These are phyloP conservation scores for Branchipolynoe longqiensis DNA, from an alignment of 2,888 invertebrate species.

Conservation along the genomic window DNA sequence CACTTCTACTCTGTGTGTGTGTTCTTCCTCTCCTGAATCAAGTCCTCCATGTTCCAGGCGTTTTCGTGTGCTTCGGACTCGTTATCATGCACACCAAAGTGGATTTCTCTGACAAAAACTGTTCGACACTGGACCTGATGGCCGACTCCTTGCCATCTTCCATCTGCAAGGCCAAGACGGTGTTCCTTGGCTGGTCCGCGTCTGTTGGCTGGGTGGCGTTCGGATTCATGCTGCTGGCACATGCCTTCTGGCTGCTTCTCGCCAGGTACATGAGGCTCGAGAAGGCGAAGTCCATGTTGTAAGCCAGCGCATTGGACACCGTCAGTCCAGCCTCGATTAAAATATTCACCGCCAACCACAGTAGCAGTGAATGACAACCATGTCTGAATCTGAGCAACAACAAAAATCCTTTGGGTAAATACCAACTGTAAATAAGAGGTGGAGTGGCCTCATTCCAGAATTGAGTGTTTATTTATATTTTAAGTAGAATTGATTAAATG, in stretches of 20 bases:
- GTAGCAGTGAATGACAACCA: too few species aligned
- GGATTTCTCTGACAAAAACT: conserved; percentile 72
- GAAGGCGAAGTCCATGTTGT: conserved; percentile 76
- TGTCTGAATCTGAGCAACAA: too few species aligned
- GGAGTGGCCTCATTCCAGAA: too few species aligned
- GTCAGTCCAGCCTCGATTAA: too few species aligned
- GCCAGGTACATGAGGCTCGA: conserved; percentile 91
- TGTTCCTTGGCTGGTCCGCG: conserved; percentile 78
- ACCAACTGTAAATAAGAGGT: too few species aligned
- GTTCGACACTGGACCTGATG: conserved; percentile 39
- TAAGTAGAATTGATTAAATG: too few species aligned
- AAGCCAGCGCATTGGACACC: too few species aligned
- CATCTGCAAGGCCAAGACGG: conserved; percentile 75
- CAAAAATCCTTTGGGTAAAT: too few species aligned
- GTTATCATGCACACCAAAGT: conserved; percentile 96
- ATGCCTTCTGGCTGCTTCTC: conserved; percentile 92
- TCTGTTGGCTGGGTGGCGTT: conserved; percentile 89
- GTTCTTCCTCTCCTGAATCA: too few species aligned
- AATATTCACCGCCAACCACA: too few species aligned
- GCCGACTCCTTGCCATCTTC: not conserved
- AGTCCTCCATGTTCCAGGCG: conserved; percentile 88
- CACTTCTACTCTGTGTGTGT: too few species aligned
- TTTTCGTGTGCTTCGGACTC: conserved; percentile 94
- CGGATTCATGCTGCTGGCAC: conserved; percentile 90
- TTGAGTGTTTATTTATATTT: too few species aligned